Evolutionary conservation across 2,888 invertebrate genomes (phyloP).

Genomic region (Chrysotoxum bicinctum): DNA sequence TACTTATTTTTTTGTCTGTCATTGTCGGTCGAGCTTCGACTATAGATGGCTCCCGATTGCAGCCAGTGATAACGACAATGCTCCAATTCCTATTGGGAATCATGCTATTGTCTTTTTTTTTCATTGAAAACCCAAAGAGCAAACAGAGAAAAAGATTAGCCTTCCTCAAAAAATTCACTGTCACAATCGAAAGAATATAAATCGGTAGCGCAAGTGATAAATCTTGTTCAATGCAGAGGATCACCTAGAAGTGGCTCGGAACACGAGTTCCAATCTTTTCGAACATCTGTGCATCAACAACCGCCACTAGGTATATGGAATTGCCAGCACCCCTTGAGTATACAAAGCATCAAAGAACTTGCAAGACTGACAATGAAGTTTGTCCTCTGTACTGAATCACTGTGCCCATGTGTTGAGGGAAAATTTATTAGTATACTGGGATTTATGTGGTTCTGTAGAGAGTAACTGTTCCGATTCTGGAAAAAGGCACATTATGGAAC

Average conservation of each 20-base stretch:
- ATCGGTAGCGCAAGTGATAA: conserved; percentile 56
- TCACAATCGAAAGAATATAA: conserved; percentile 52
- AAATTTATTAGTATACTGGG: not conserved
- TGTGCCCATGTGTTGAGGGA: not conserved
- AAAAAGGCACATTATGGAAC: not conserved
- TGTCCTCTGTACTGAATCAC: not conserved
- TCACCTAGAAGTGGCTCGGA: conserved; percentile 52
- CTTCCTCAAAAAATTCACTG: conserved; percentile 57
- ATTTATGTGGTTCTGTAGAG: not conserved
- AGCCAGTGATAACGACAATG: conserved; percentile 56
- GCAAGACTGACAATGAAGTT: not conserved
- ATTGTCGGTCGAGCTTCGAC: conserved; percentile 15
- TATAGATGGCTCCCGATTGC: conserved; percentile 22
- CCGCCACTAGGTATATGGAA: not conserved
- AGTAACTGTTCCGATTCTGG: not conserved
- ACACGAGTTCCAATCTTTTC: conserved; percentile 61
- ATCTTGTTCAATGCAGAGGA: conserved; percentile 55
- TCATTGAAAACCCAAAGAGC: not conserved
- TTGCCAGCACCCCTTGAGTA: conserved; percentile 1
- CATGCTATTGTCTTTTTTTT: conserved; percentile 30
- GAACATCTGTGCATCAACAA: conserved; percentile 52
- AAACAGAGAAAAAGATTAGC: conserved; percentile 32
- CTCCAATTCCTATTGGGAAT: conserved; percentile 54
- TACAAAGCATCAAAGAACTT: not conserved
- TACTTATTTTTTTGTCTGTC: conserved; percentile 25